These are phyloP conservation scores for Timandra comae DNA, from an alignment of 2,888 invertebrate genomes.

Conservation along the genomic window DNA sequence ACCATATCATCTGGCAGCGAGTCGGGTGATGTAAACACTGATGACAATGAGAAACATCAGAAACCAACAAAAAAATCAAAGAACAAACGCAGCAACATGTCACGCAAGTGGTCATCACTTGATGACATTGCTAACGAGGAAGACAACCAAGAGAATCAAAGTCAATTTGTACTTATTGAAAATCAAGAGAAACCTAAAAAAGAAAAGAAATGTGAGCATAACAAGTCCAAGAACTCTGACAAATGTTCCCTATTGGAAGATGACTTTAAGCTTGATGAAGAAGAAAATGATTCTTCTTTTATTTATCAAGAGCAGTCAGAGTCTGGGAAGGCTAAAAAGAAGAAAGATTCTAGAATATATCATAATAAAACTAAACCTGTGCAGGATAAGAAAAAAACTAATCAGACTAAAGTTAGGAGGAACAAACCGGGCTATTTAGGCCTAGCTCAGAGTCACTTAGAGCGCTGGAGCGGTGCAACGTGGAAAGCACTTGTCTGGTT, in stretches of 20 bases:
- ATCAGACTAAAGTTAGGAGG: constrained; percentile 53
- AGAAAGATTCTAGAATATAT: constrained; percentile 64
- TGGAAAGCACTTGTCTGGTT: constrained; percentile 85
- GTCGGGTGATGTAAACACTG: constrained; percentile 64
- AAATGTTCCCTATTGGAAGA: constrained; percentile 42
- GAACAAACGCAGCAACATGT: constrained; percentile 61
- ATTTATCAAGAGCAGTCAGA: constrained; percentile 56
- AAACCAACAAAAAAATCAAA: constrained; percentile 58
- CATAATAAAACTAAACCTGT: constrained; percentile 54
- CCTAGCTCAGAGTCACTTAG: constrained; percentile 59
- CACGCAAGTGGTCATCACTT: constrained; percentile 79
- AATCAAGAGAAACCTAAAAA: constrained; percentile 64
- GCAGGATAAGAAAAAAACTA: constrained; percentile 67
- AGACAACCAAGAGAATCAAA: constrained; percentile 46
- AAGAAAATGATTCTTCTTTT: constrained; percentile 51
- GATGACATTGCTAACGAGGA: constrained; percentile 71
- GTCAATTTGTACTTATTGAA: constrained; percentile 69
- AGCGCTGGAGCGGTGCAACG: constrained; percentile 76
- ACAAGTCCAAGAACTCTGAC: constrained; percentile 43
- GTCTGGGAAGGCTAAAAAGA: constrained; percentile 52
- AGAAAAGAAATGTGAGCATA: constrained; percentile 47
- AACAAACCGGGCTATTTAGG: constrained; percentile 66
- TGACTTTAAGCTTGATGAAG: constrained; percentile 48
- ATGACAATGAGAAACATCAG: constrained; percentile 58
- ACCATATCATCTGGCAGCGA: constrained; percentile 70